Conservation (phyloP, 2,888 invertebrate species). For the Epinotia ramella region DNA sequence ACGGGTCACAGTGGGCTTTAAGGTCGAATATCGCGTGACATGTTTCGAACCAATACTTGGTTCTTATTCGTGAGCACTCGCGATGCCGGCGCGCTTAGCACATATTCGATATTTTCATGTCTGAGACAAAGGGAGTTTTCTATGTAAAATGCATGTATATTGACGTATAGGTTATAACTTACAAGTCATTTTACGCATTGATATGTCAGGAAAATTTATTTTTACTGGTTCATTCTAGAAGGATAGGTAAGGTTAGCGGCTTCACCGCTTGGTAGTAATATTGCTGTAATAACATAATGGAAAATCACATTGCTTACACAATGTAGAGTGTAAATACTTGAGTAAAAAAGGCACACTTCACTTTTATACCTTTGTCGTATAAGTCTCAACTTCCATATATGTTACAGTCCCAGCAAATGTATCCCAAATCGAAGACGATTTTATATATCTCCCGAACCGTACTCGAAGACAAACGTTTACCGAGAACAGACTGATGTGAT, state of each 20-base stretch:
- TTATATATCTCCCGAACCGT: constrained; percentile 14
- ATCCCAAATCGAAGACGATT: constrained; percentile 34
- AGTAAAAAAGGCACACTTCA: background rate
- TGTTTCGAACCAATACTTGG: no score
- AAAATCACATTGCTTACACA: background rate
- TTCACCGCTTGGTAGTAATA: background rate
- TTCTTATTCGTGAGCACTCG: no score
- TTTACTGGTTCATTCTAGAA: background rate
- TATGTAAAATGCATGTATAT: no score
- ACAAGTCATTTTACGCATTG: background rate
- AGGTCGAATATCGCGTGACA: no score
- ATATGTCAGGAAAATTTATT: background rate
- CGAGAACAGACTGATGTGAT: constrained; percentile 42
- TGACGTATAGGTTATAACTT: no score
- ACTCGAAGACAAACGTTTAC: constrained; percentile 33
- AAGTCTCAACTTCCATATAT: constrained; percentile 6
- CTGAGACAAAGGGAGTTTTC: no score
- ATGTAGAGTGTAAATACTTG: background rate
- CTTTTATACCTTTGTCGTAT: constrained; percentile 11
- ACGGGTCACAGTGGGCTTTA: no score
- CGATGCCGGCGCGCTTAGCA: no score
- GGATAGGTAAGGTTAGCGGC: background rate
- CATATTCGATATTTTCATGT: no score
- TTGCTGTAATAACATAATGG: background rate
- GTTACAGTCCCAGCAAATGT: constrained; percentile 7